Conservation (phyloP, 1,140 invertebrate species). For the Platyscapa corneri region DNA sequence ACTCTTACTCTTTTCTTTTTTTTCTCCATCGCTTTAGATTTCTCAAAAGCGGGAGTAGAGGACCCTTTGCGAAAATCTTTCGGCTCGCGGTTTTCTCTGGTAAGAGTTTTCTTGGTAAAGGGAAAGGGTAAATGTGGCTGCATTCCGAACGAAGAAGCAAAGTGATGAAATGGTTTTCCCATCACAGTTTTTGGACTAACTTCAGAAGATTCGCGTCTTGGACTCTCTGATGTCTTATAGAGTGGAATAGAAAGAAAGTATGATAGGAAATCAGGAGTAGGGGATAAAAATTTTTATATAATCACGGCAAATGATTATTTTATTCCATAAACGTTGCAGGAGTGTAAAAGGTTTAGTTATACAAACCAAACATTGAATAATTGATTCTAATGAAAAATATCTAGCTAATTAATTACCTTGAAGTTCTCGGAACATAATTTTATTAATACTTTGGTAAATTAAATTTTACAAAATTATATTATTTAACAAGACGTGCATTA, state of each 20-base stretch:
- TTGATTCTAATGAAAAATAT: neutral
- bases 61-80: conserved; percentile 54
- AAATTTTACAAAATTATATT: no score
- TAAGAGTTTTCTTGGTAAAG: conserved; percentile 23
- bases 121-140: neutral
- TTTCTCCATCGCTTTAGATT: conserved; percentile 5
- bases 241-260: conserved; percentile 4
- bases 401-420: neutral
- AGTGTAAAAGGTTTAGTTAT: neutral
- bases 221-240: neutral
- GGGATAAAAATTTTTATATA: neutral
- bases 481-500: no score
- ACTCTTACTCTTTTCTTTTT: conserved; percentile 55
- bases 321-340: neutral
- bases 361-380: neutral
- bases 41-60: conserved; percentile 37
- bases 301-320: neutral
- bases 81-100: conserved; percentile 28
- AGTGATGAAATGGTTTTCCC: conserved; percentile 47
- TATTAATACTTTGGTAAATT: no score
- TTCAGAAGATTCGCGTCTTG: conserved; percentile 32
- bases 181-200: neutral
- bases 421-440: no score
- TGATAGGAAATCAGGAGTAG: neutral
- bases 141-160: conserved; percentile 2